These are phyloP conservation scores for Lagorchestes hirsutus DNA, from an alignment of 2,797 vertebrate species.

Conservation along the genomic window DNA sequence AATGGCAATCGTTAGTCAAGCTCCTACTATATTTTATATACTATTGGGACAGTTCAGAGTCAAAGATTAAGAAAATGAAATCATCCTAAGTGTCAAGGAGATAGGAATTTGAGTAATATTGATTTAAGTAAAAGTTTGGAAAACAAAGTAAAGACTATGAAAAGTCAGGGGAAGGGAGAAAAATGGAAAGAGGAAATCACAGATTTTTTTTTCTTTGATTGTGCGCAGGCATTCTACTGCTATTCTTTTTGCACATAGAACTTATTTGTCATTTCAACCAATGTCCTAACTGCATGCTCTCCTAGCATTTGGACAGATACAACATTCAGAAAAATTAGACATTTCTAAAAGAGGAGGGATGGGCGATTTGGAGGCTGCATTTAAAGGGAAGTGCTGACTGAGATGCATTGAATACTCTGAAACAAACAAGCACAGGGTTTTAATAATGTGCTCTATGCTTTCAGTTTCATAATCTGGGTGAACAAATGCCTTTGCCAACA, in stretches of 20 bases:
- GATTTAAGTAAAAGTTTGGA: background rate
- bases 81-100: background rate
- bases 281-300: background rate
- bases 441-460: background rate
- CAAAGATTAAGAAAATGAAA: background rate
- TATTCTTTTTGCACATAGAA: background rate
- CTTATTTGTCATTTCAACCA: background rate
- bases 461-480: background rate
- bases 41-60: background rate
- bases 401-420: background rate
- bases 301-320: background rate
- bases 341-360: constrained; percentile 5
- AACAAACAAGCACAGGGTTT: background rate
- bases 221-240: background rate
- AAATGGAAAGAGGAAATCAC: background rate
- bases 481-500: background rate
- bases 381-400: constrained; percentile 6
- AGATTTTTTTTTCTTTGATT: background rate
- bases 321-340: constrained; percentile 1
- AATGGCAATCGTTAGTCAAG: background rate
- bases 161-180: background rate
- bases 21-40: background rate
- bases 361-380: background rate
- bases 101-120: background rate
- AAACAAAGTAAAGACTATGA: background rate